These are phyloP conservation scores for Malurus melanocephalus DNA, from an alignment of 2,113 vertebrate species.

Conservation along the genomic window DNA sequence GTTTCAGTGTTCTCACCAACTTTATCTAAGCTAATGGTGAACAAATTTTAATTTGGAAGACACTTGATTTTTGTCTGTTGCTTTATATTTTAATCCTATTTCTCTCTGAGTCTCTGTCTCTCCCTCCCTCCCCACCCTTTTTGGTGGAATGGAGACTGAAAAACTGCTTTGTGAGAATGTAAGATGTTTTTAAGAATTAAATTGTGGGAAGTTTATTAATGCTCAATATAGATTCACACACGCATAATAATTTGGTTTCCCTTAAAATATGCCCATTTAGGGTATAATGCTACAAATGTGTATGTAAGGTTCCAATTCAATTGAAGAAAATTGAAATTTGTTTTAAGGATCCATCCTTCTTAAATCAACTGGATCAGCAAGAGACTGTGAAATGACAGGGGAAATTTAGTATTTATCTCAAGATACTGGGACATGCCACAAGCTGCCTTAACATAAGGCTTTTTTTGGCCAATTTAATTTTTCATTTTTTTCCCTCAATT, in stretches of 20 bases:
- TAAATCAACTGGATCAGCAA: background rate
- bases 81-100: background rate
- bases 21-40: rapidly evolving
- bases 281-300: background rate
- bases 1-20: rapidly evolving
- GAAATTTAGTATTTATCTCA: background rate
- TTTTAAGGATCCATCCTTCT: background rate
- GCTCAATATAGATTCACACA: background rate
- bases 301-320: background rate
- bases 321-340: background rate
- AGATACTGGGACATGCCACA: background rate
- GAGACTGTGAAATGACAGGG: background rate
- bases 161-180: background rate
- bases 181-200: background rate
- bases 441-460: background rate
- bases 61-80: background rate
- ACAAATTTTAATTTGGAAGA: background rate
- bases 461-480: background rate
- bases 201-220: background rate
- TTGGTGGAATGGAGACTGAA: background rate
- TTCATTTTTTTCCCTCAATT: background rate
- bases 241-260: background rate
- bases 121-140: rapidly evolving
- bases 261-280: background rate
- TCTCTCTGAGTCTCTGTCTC: background rate